A percentile compares a stretch with the other conserved stretches of the same genome.
phyloP scores from a whole-genome alignment of 2,888 invertebrate species.

The Megaustenia siamemsis region DNA sequence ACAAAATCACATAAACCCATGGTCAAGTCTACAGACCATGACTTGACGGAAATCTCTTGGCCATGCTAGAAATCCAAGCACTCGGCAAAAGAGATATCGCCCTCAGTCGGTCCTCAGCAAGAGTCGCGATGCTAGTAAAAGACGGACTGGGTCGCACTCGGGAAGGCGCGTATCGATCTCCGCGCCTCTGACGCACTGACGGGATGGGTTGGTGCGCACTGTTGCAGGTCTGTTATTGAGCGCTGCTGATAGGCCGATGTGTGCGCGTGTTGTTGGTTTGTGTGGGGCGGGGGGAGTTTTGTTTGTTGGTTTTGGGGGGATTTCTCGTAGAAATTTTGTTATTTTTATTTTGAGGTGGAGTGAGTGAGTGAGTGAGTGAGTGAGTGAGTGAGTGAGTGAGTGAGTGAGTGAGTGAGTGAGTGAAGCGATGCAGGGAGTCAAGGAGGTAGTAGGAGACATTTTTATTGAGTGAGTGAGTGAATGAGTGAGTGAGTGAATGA shows the following conservation, averaged over 20 bases:
- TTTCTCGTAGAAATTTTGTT: too few species aligned
- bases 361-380: too few species aligned
- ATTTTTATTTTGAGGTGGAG: too few species aligned
- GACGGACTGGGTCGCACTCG: neutral
- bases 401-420: too few species aligned
- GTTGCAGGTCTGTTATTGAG: neutral
- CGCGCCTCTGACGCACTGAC: constrained; percentile 22
- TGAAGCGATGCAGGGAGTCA: too few species aligned
- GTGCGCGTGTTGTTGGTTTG: too few species aligned
- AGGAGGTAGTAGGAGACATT: too few species aligned
- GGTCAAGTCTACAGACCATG: neutral
- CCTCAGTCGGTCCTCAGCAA: neutral
- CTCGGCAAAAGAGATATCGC: neutral
- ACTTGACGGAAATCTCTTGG: neutral
- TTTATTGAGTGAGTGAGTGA: too few species aligned
- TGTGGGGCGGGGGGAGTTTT: neutral
- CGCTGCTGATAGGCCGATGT: neutral
- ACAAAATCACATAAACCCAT: too few species aligned
- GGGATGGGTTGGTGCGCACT: neutral
- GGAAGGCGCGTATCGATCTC: constrained; percentile 2
- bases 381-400: too few species aligned
- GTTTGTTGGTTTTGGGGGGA: neutral
- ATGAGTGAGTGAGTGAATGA: too few species aligned
- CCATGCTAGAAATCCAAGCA: neutral
- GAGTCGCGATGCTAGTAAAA: neutral